A percentile compares a stretch with the other conserved stretches of the same genome.
These are phyloP conservation scores for Crossocerus cetratus DNA, from an alignment of 2,888 invertebrate genomes.

Conservation along the genomic window DNA sequence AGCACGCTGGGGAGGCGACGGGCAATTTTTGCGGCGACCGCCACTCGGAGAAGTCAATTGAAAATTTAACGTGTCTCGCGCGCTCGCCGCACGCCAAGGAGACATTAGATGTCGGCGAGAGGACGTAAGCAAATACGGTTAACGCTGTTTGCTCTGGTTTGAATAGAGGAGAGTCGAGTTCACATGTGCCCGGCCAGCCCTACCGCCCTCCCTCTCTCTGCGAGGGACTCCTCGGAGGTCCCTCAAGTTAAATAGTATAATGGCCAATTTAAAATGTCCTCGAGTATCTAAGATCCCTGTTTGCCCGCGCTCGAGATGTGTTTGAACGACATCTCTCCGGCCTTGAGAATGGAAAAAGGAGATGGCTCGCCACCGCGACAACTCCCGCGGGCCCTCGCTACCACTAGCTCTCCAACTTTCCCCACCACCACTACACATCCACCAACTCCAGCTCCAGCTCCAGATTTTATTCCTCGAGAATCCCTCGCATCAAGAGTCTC, in stretches of 20 bases:
- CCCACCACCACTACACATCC: neutral
- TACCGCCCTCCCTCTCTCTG: slow-evolving; percentile 51
- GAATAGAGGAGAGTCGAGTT: slow-evolving; percentile 65
- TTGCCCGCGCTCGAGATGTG: slow-evolving; percentile 68
- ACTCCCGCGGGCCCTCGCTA: slow-evolving; percentile 58
- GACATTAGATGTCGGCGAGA: slow-evolving; percentile 68
- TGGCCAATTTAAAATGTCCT: slow-evolving; percentile 77
- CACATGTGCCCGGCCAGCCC: slow-evolving; percentile 62
- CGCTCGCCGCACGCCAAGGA: slow-evolving; percentile 36
- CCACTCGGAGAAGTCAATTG: slow-evolving; percentile 5
- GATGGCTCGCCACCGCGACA: slow-evolving; percentile 43
- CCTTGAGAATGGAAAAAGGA: slow-evolving; percentile 58
- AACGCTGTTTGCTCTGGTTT: slow-evolving; percentile 73
- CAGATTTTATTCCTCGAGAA: too few species aligned
- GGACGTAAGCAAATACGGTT: slow-evolving; percentile 75
- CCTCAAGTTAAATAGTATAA: slow-evolving; percentile 77
- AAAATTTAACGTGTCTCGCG: slow-evolving; percentile 39
- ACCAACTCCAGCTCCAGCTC: neutral
- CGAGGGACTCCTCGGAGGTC: slow-evolving; percentile 62
- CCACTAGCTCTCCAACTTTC: slow-evolving; percentile 39
- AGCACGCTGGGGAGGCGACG: neutral
- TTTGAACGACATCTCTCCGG: slow-evolving; percentile 63
- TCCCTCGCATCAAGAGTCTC: neutral
- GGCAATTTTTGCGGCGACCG: neutral
- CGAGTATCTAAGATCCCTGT: slow-evolving; percentile 74